These are phyloP conservation scores for Hydrozoanthus tunicans DNA, from an alignment of 64 coral and sea anemone genomes.

Conservation along the genomic window DNA sequence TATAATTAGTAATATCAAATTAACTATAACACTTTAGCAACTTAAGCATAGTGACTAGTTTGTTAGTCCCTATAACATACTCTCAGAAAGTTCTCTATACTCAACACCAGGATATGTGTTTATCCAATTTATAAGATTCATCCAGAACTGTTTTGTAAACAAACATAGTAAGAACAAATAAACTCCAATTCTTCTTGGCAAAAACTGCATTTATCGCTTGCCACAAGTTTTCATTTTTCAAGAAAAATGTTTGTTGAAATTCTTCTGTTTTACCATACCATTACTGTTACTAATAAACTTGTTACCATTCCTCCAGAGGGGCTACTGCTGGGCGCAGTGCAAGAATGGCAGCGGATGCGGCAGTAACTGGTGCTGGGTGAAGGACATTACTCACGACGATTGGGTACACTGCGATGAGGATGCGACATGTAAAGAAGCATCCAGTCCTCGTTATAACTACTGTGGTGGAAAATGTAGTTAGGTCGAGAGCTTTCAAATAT, in stretches of 20 bases:
- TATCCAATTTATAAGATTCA: no score
- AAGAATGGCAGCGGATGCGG: not conserved
- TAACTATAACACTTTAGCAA: no score
- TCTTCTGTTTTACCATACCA: not conserved
- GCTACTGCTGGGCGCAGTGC: slow-evolving; percentile 50
- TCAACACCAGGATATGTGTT: no score
- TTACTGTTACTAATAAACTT: not conserved
- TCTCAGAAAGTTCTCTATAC: no score
- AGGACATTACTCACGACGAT: slow-evolving; percentile 4
- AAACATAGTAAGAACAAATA: no score
- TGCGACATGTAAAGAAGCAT: not conserved
- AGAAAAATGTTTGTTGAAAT: not conserved
- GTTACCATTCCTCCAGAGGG: not conserved
- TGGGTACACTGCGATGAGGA: slow-evolving; percentile 8
- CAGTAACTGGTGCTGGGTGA: slow-evolving; percentile 50
- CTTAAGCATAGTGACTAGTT: no score
- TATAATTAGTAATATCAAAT: no score
- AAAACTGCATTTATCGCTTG: no score
- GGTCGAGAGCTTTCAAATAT: not conserved
- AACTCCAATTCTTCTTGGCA: no score
- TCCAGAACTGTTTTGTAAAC: no score
- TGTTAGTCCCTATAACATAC: no score
- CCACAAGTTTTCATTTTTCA: not conserved
- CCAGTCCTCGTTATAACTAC: not conserved
- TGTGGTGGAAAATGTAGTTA: slow-evolving; percentile 23